Base-by-base conservation (phyloP, 2,888 invertebrate genomes). In the Disparrhopalites patrizii region DNA sequence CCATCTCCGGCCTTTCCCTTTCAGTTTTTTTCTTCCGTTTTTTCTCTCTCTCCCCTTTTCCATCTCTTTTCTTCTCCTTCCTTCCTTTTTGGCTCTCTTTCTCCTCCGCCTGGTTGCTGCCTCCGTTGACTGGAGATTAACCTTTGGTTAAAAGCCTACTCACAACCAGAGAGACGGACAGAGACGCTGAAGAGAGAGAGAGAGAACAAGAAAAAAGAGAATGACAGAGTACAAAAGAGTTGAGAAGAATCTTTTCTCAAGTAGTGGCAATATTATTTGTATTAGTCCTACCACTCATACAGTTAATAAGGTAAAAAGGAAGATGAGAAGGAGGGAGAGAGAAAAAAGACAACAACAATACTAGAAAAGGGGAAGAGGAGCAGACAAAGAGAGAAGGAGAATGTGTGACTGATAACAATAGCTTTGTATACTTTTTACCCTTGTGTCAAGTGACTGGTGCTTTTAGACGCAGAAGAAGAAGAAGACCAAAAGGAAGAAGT, bases 401-500 rank as follows among this genome's bases (percentile, higher is more conserved):
- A 52, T 31, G 52, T 31, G 52, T 31, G 27, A 51, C 28, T 30
- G 52, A 28, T 31, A 31, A 52, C 52, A 52, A 52, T 30, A 31
- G 18, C 43, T 18, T 18, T 20, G n/a, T 43, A 13, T 4, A n/a
- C n/a, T n/a, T n/a, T n/a, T n/a, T n/a, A n/a, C n/a, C n/a, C n/a
- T 25, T 47, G 23, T 47, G 47, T 47, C 47, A 47, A 47, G 47
- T 47, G 47, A 47, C 47, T 47, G n/a, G n/a, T n/a, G 23, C 47
- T 47, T 47, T 47, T 47, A 18, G 30, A n/a, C 50, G 25, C 20
- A 50, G 23, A 50, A 3, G 4, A 25, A 4, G 20, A 4, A 50
- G 30, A 13, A 51, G 51, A 20, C 13, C 5, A 20, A 4, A 20
- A 25, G 3, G 51, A 23, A 23, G 13, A 51, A 15, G 15, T 3